Evolutionary conservation across 2,797 vertebrate species (phyloP), one percentile per base, ranked within the genome.

Genomic region (Benthosema pterotum): DNA sequence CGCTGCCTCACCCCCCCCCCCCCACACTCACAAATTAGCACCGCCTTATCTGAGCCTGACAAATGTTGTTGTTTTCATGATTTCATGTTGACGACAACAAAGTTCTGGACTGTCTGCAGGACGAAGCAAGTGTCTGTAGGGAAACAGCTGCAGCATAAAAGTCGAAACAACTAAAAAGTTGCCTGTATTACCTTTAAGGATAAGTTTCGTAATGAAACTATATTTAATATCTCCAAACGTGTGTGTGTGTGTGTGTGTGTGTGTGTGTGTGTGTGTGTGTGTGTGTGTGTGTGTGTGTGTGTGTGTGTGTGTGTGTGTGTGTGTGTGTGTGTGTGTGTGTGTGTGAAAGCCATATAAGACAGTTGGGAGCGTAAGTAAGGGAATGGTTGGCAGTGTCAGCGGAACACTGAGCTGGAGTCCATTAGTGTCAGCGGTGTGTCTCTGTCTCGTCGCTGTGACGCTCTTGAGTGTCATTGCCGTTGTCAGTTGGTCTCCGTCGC

Each of bases 401-500:
- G 83, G 80, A 76, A 51, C 15, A 2, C 56, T 14, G 62, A 80
- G 77, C 61, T 58, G 63, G 56, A 73, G 78, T 87, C 85, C 81
- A 87, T 92, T 87, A 88, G 71, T 88, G 89, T 88, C 83, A 86
- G 9, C 2, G 58, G 68, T 71, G 51, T n/a, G 38, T 58, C 57
- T 52, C 28, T 16, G 28, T 57, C 54, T 70, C 45, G 64, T 87
- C 87, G 84, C 74, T 59, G n/a, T n/a, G 71, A 77, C 63, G 22
- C 65, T 76, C 61, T n/a, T n/a, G 67, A 65, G 67, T 75, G 78
- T 85, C 80, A 84, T 74, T 57, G 63, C 63, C 74, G 69, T 28
- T 76, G 83, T 81, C 85, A 80, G 51, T 72, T 79, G 75, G 71
- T 68, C 65, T 50, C 64, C 48, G 28, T 61, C 8, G 42, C 82